Percentiles rank a stretch among this genome's conserved stretches.
phyloP scores from a whole-genome alignment of 2,113 vertebrate genomes.

The Hippocampus comes region DNA sequence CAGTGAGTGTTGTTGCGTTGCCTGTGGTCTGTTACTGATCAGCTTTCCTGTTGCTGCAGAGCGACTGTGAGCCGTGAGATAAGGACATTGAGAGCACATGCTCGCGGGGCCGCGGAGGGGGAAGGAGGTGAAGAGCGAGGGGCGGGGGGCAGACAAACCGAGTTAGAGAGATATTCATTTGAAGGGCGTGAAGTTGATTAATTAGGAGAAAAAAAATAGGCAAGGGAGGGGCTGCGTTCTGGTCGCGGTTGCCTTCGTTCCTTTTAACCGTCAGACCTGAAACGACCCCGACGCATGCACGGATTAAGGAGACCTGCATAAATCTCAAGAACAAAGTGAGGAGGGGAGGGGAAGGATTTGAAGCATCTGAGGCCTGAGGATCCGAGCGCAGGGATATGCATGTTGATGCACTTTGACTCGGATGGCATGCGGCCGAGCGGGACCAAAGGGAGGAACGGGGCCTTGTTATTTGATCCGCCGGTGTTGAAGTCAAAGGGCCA shows the following conservation, averaged over 20 bases:
- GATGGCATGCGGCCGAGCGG: conserved; percentile 21
- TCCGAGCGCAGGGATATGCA: conserved; percentile 43
- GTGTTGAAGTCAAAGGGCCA: conserved; percentile 26
- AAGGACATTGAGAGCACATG: conserved; percentile 57
- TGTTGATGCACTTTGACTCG: conserved; percentile 51
- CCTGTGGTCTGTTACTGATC: conserved; percentile 57
- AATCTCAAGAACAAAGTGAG: conserved; percentile 42
- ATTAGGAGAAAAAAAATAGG: conserved; percentile 20
- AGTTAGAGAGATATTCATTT: conserved; percentile 17
- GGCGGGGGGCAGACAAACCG: not conserved
- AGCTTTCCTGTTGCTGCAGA: conserved; percentile 67
- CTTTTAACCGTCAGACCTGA: conserved; percentile 19
- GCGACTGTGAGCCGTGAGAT: conserved; percentile 67
- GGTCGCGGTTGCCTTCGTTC: not conserved
- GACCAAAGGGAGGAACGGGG: conserved; percentile 37
- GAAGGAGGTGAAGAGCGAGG: conserved; percentile 6
- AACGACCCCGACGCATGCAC: conserved; percentile 27
- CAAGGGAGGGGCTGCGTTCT: not conserved
- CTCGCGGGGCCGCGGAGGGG: conserved; percentile 13
- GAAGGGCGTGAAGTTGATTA: conserved; percentile 35
- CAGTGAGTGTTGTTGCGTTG: conserved; percentile 10
- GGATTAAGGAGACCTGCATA: conserved; percentile 44
- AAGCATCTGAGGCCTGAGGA: conserved; percentile 33
- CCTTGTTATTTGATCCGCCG: conserved; percentile 36
- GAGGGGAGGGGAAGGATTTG: conserved; percentile 31